These are phyloP conservation scores for Calyptomena viridis DNA, from an alignment of 2,113 vertebrate species.

Conservation along the genomic window DNA sequence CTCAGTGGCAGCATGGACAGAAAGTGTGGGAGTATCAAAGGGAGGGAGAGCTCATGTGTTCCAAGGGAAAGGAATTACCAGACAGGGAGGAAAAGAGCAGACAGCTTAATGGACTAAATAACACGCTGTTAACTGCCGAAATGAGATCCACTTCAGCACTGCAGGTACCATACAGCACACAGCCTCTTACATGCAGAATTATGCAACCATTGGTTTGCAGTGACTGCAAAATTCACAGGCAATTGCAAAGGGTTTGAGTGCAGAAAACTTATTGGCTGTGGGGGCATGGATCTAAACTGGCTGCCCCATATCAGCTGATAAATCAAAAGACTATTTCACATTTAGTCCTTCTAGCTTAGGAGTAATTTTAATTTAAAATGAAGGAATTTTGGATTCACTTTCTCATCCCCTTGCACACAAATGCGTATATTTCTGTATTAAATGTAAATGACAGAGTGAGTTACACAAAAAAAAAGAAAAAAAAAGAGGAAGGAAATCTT, in stretches of 20 bases:
- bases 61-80: constrained; percentile 7
- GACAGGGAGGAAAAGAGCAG: constrained; percentile 26
- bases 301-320: not conserved
- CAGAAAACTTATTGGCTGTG: not conserved
- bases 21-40: constrained; percentile 25
- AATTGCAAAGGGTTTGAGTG: not conserved
- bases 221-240: not conserved
- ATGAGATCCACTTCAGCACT: not conserved
- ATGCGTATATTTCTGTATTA: not conserved
- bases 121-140: not conserved
- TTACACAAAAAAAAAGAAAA: constrained; percentile 18
- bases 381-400: not conserved
- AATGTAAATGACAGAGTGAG: not conserved
- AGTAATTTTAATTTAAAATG: not conserved
- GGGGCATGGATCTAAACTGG: not conserved
- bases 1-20: not conserved
- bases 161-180: not conserved
- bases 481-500: constrained; percentile 49
- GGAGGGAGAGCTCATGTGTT: not conserved
- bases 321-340: not conserved
- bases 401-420: not conserved
- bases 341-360: not conserved
- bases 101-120: not conserved
- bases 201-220: not conserved
- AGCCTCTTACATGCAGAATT: not conserved